Evolutionary conservation across 92 coral and sea anemone species (phyloP), one percentile per base, ranked within the genome.

Genomic region (Zoanthus sansibaricus): DNA sequence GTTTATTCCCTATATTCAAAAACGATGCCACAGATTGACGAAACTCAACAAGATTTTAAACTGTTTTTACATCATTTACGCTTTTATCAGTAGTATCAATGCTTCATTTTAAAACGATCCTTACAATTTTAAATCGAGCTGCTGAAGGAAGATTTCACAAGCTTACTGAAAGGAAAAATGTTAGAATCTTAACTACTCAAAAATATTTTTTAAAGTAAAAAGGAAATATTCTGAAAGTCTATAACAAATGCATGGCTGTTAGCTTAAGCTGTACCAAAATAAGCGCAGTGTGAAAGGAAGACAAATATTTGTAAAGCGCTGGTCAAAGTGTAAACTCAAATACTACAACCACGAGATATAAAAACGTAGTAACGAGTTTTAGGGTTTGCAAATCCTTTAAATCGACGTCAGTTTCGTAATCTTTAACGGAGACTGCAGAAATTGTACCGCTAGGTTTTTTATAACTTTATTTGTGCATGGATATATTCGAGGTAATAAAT

Each of bases 291-390:
- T 48, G 47, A 80, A 68, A 61, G 21, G 58, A 80, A 62, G 46
- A 12, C 17, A 80, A 80, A 80, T 68, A 80, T 80, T 80, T 80
- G 21, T 74, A 66, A 46, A 46, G 48, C 59, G 49, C 46, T 20
- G 37, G 58, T 78, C 70, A 15, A 33, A 37, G 37, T 11, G 46
- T 44, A 64, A 79, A 79, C 59, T 66, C 20, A 6, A 15, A 44
- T 30, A 80, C 32, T 66, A 13, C 82, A 30, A 18, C 21, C 20
- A 45, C 20, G 33, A 66, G 75, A 51, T 47, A 62, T 42, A 80
- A 80, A 59, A 80, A 15, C 58, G 0, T 10, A 1, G 66, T 51
- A 80, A 62, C n/a, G 20, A 45, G 52, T 78, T 33, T 59, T 42
- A 20, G 6, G 3, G 17, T 7, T 7, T 31, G 15, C n/a, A 69